These are phyloP conservation scores for Epinotia nisella DNA, from an alignment of 2,888 invertebrate species.

Conservation along the genomic window DNA sequence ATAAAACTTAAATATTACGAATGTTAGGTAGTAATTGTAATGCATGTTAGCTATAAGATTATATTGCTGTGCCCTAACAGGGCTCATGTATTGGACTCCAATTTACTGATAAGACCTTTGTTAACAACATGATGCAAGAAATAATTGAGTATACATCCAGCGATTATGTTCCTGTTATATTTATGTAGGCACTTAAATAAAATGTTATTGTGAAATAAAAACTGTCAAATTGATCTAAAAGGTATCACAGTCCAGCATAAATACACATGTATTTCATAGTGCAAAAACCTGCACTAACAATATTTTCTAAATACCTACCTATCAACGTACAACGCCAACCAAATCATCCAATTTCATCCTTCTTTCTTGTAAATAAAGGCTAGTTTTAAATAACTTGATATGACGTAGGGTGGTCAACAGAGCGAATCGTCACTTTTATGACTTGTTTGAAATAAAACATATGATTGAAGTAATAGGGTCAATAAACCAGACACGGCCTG, in stretches of 20 bases:
- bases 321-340: constrained; percentile 8
- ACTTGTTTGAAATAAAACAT: constrained; percentile 64
- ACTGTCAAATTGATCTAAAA: neutral
- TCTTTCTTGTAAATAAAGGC: neutral
- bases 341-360: constrained; percentile 19
- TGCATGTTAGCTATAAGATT: too few relatives aligned
- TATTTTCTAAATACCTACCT: neutral
- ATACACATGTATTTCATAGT: neutral
- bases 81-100: too few relatives aligned
- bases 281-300: constrained; percentile 16
- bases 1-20: too few relatives aligned
- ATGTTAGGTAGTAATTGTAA: too few relatives aligned
- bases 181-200: neutral
- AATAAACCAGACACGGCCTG: constrained; percentile 26
- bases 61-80: too few relatives aligned
- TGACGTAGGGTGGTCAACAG: constrained; percentile 67
- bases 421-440: constrained; percentile 64
- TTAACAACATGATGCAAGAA: too few relatives aligned
- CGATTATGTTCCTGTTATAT: neutral
- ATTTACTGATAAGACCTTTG: too few relatives aligned
- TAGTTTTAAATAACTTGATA: constrained; percentile 43
- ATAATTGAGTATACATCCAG: too few relatives aligned
- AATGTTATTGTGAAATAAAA: too few relatives aligned
- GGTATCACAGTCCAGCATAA: neutral
- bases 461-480: constrained; percentile 55